Base-by-base conservation (phyloP, 2,113 vertebrate genomes). In the Ginglymostoma cirratum region DNA sequence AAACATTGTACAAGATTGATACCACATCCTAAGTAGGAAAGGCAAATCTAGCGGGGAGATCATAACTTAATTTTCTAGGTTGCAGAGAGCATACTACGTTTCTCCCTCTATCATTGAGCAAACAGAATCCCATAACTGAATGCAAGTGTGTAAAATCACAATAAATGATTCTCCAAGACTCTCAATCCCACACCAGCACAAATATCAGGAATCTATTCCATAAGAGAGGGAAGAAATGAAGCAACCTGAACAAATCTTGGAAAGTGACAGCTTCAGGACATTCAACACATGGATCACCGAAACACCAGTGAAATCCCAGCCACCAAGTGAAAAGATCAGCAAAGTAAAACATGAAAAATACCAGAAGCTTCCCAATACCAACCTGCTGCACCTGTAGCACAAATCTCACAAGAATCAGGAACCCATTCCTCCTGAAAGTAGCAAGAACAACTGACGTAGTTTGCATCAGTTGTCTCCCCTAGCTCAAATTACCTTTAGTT, bases 1-100 rank as follows among this genome's bases (percentile, higher is more conserved):
- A 95, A 95, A 95, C 45, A 52, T 72, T 95, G 38, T 95, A 30
- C 48, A 70, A 48, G 42, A 95, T 72, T 93, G 72, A 52, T 24
- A 95, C 15, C 87, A 90, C 69, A 30, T 72, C 67, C 66, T 69
- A 52, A 34, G 69, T 95, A 76, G 23, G 66, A 42, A 95, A 72
- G 69, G 67, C 45, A 95, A 27, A 76, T 30, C 10, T 10, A 38
- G 19, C 24, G 89, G 2, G 42, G 65, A 42, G 78, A 83, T 45
- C 67, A 72, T 72, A 95, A 42, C 24, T 69, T 69, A 69, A 70
- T 94, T 23, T 61, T 92, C 17, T n/a, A 12, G 52, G 48, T 23
- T 87, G 19, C 0, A 27, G 23, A 45, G 21, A 94, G 10, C 23
- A 61, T 27, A 61, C 34, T 90, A 10, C 38, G 45, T 45, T 23